phyloP scores from a whole-genome alignment of 2,888 invertebrate genomes.

The Eristalis tenax region DNA sequence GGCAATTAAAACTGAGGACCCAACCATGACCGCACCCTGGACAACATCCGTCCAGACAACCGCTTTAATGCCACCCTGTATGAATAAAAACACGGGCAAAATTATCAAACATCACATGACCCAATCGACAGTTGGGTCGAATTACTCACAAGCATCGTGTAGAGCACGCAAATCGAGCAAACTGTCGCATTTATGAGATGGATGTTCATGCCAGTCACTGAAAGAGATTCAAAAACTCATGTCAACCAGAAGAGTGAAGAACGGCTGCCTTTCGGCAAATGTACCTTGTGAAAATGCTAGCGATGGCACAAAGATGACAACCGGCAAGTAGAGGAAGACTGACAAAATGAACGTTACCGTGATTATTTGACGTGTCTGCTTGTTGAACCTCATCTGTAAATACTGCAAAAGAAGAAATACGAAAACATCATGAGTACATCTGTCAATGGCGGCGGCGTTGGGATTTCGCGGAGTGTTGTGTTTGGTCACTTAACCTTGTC shows the following conservation, averaged over 20 bases:
- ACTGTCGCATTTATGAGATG: conserved; percentile 82
- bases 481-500: not conserved
- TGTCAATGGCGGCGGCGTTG: not conserved
- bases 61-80: conserved; percentile 80
- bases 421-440: not conserved
- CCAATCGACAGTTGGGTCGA: not conserved
- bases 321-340: conserved; percentile 76
- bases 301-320: conserved; percentile 78
- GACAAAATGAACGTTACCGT: conserved; percentile 78
- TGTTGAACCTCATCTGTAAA: conserved; percentile 79
- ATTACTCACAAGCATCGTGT: conserved; percentile 82
- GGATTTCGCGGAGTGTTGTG: not conserved
- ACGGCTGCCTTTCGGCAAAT: not conserved
- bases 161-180: conserved; percentile 82
- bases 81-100: not conserved
- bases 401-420: conserved; percentile 74
- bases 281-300: conserved; percentile 79
- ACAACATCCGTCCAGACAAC: conserved; percentile 81
- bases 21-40: conserved; percentile 77
- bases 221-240: not conserved
- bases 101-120: not conserved
- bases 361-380: conserved; percentile 76
- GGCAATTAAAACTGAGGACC: conserved; percentile 76
- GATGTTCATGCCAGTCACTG: conserved; percentile 82
- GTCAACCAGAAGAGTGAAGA: not conserved